Evolutionary conservation across 35 echinoderm and acorn worm species (phyloP).

Genomic region (Apostichopus japonicus): DNA sequence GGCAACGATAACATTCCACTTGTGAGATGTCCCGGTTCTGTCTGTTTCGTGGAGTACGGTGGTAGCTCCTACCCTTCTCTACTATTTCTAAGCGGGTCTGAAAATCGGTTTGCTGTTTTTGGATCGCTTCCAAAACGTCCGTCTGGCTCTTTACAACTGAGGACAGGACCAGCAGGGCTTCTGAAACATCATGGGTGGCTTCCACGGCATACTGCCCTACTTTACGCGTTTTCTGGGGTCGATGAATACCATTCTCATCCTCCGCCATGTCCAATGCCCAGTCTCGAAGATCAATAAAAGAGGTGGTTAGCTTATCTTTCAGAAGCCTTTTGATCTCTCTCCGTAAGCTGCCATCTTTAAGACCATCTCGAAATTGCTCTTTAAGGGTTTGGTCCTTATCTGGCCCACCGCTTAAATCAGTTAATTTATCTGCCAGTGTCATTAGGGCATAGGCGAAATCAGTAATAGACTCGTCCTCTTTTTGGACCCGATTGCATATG

Average conservation of each 20-base stretch:
- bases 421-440: too few species aligned
- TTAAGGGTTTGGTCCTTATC: too few species aligned
- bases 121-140: neutral
- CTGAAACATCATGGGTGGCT: neutral
- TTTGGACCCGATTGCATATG: too few species aligned
- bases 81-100: too few species aligned
- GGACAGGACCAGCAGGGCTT: neutral
- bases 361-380: neutral
- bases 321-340: constrained; percentile 8
- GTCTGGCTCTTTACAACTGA: neutral
- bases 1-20: neutral
- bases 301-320: neutral
- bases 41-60: too few species aligned
- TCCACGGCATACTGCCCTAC: neutral
- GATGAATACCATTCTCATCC: neutral
- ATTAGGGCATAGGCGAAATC: too few species aligned
- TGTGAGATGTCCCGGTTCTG: too few species aligned
- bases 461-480: too few species aligned
- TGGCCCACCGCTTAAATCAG: too few species aligned
- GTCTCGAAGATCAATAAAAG: constrained; percentile 20
- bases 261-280: neutral
- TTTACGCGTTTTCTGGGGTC: neutral
- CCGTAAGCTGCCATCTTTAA: neutral
- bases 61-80: too few species aligned
- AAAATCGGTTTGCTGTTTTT: neutral